Evolutionary conservation across 2,888 invertebrate species (phyloP).

Genomic region (Stenchaetothrips biformis): DNA sequence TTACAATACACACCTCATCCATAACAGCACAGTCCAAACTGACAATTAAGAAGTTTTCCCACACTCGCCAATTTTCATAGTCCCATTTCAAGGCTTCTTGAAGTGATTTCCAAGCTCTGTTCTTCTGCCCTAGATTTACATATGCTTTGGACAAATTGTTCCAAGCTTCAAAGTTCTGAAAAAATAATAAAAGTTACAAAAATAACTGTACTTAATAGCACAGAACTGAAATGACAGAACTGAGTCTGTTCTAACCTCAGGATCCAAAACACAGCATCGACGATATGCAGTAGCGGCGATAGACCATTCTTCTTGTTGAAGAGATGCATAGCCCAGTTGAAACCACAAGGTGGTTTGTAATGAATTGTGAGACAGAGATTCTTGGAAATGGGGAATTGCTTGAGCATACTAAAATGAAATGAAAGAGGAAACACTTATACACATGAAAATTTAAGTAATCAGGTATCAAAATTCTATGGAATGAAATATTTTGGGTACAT

Average conservation of each 20-base stretch:
- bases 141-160: constrained; percentile 95
- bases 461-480: constrained; percentile 28
- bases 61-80: constrained; percentile 89
- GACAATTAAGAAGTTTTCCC: constrained; percentile 91
- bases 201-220: neutral
- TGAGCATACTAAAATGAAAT: constrained; percentile 58
- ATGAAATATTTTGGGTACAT: constrained; percentile 30
- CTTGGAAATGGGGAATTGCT: constrained; percentile 74
- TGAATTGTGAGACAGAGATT: constrained; percentile 78
- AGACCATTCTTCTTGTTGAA: constrained; percentile 74
- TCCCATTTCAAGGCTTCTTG: constrained; percentile 88
- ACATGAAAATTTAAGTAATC: neutral
- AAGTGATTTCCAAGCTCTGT: constrained; percentile 75
- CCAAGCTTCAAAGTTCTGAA: constrained; percentile 92
- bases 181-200: constrained; percentile 32
- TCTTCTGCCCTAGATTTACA: constrained; percentile 78
- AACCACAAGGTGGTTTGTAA: constrained; percentile 85
- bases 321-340: constrained; percentile 77
- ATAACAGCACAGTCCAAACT: constrained; percentile 82
- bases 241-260: constrained; percentile 48
- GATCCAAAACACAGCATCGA: constrained; percentile 80
- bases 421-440: constrained; percentile 32
- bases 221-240: neutral
- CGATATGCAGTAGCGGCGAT: constrained; percentile 79
- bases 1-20: constrained; percentile 55